Evolutionary conservation across 2,113 vertebrate genomes (phyloP).

Genomic region (Columba livia): DNA sequence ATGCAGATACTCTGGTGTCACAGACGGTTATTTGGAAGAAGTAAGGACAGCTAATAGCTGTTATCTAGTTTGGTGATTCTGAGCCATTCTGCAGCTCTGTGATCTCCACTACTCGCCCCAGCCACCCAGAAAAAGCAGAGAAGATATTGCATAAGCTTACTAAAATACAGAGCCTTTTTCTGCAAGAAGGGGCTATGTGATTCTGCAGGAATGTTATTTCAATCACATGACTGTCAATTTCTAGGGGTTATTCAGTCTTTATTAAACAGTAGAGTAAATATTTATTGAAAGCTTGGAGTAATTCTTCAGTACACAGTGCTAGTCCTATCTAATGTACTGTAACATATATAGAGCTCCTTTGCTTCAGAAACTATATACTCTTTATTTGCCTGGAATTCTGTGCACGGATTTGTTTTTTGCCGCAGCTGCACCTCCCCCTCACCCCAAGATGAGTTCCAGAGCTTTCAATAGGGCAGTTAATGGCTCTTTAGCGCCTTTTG

Average conservation of each 20-base stretch:
- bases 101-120: background rate
- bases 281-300: background rate
- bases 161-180: background rate
- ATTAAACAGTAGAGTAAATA: constrained; percentile 11
- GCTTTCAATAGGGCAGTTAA: too few species aligned
- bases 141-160: background rate
- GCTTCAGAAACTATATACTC: background rate
- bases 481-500: too few species aligned
- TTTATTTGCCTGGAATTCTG: background rate
- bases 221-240: background rate
- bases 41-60: background rate
- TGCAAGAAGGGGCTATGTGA: background rate
- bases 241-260: background rate
- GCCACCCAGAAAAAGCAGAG: background rate
- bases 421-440: too few species aligned
- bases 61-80: background rate
- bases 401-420: background rate
- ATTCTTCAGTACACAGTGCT: background rate
- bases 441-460: too few species aligned
- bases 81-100: background rate
- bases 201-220: background rate
- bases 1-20: background rate
- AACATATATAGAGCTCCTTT: background rate
- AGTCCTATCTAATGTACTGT: background rate
- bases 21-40: background rate